Conservation (phyloP, 1,140 invertebrate species). For the fruit fly (Drosophila melanogaster) region DNA sequence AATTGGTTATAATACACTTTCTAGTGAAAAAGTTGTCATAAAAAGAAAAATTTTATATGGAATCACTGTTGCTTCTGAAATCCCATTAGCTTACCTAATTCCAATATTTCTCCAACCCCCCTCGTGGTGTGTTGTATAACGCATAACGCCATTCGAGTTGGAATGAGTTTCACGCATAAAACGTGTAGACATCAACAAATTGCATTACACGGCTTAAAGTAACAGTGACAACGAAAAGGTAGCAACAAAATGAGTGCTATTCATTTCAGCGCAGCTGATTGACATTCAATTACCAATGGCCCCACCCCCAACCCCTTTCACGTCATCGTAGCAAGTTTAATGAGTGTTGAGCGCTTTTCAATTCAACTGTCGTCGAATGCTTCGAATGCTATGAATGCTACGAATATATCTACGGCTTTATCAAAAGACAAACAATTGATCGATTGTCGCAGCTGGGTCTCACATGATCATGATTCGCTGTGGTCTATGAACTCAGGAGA, state of each 20-base stretch:
- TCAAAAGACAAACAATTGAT: constrained; percentile 54
- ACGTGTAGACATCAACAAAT: constrained; percentile 59
- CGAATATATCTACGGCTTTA: constrained; percentile 28
- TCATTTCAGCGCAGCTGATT: constrained; percentile 37
- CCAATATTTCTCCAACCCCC: not conserved
- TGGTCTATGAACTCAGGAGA: constrained; percentile 55
- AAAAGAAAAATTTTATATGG: too few species aligned
- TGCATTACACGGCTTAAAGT: constrained; percentile 47
- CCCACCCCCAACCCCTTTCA: not conserved
- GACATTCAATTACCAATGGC: constrained; percentile 62
- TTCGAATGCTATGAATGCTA: constrained; percentile 29
- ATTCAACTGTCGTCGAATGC: constrained; percentile 28
- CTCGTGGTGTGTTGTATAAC: constrained; percentile 48
- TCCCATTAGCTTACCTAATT: not conserved
- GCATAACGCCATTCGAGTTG: constrained; percentile 12
- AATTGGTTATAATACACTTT: too few species aligned
- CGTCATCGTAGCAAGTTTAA: constrained; percentile 19
- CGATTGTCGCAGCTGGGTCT: constrained; percentile 31
- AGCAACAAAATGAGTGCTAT: constrained; percentile 29
- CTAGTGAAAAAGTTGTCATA: too few species aligned
- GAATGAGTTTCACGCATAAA: constrained; percentile 56
- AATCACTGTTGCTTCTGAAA: not conserved
- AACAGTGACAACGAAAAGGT: constrained; percentile 20
- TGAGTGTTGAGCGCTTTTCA: constrained; percentile 50
- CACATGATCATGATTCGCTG: constrained; percentile 49